Percentiles rank a stretch among this genome's conserved stretches.
Evolutionary conservation across 1,140 invertebrate species (phyloP).

Genomic region (Papilio dardanus): DNA sequence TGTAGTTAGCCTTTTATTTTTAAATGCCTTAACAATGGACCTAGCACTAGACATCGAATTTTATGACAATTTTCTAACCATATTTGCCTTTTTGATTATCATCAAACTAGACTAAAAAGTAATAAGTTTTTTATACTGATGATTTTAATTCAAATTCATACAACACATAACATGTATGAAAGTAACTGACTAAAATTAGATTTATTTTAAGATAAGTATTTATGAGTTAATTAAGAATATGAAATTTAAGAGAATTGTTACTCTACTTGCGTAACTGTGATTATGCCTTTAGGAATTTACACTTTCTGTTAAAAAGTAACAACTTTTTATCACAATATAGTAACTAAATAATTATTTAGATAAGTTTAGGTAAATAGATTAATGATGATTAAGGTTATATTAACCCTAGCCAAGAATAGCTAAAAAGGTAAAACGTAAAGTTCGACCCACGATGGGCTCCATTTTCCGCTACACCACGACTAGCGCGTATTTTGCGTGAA

Average conservation of each 20-base stretch:
- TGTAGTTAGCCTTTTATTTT: too few relatives aligned
- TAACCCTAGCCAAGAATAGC: too few relatives aligned
- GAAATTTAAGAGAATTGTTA: not conserved
- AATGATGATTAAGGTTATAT: too few relatives aligned
- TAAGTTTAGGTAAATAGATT: too few relatives aligned
- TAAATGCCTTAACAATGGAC: too few relatives aligned
- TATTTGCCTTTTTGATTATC: not conserved
- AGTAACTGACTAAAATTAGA: not conserved
- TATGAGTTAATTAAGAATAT: not conserved
- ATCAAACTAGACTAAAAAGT: not conserved
- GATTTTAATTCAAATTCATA: not conserved
- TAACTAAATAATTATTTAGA: too few relatives aligned
- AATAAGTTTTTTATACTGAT: not conserved
- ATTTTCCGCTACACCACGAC: too few relatives aligned
- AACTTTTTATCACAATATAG: constrained; percentile 27
- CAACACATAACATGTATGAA: not conserved
- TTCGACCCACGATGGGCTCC: too few relatives aligned
- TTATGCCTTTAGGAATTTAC: not conserved
- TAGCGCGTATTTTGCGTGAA: too few relatives aligned
- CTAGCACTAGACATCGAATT: too few relatives aligned
- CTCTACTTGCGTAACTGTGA: constrained; percentile 5
- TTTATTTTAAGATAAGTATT: not conserved
- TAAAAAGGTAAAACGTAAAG: too few relatives aligned
- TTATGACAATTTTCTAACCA: too few relatives aligned
- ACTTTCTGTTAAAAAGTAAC: not conserved